Conservation (phyloP, 2,113 vertebrate genomes). For the Aptenodytes patagonicus region DNA sequence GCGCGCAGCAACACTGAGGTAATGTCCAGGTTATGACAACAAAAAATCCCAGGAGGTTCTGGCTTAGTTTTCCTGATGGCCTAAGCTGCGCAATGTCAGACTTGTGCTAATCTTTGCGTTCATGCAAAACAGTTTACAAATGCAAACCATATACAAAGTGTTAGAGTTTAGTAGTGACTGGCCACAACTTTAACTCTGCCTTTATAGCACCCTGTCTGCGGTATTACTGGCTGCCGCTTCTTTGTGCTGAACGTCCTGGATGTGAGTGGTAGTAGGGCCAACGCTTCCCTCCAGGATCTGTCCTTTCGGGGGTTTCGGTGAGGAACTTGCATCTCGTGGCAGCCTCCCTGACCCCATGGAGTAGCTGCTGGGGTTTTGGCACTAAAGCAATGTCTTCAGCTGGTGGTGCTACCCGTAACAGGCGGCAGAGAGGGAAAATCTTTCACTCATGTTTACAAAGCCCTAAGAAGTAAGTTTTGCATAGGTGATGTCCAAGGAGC, state of each 20-base stretch:
- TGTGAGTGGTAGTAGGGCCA: neutral
- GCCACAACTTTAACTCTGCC: neutral
- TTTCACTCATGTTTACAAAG: neutral
- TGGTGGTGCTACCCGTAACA: accelerated
- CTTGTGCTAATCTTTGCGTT: neutral
- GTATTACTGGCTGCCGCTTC: neutral
- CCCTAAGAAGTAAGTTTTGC: neutral
- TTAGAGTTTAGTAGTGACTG: neutral
- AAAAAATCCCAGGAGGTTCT: neutral
- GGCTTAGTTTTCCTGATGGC: neutral
- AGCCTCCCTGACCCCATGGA: neutral
- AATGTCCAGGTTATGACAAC: neutral
- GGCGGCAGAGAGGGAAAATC: neutral
- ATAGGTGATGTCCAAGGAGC: neutral
- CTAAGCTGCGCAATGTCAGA: neutral
- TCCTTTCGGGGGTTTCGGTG: accelerated
- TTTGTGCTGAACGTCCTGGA: accelerated
- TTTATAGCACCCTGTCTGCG: neutral
- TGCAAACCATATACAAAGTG: neutral
- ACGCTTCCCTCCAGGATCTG: neutral
- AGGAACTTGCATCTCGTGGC: accelerated
- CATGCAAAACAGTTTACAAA: neutral
- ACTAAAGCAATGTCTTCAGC: neutral
- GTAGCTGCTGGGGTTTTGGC: accelerated
- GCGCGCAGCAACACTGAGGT: accelerated